Evolutionary conservation across 2,797 vertebrate genomes (phyloP).

Genomic region (Eupleurogrammus muticus): DNA sequence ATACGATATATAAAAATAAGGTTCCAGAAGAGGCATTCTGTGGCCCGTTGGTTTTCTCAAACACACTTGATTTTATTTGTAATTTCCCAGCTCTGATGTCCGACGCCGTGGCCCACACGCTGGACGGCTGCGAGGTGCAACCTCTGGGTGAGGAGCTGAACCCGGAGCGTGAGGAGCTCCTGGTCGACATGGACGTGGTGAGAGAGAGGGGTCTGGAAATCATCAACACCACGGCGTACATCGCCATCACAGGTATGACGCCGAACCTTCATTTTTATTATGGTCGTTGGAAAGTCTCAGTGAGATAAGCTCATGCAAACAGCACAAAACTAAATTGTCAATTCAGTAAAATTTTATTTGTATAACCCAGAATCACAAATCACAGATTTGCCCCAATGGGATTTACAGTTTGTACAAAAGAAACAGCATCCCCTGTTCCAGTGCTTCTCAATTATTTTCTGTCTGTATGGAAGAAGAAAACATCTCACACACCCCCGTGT

Average conservation of each 20-base stretch:
- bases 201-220: conserved; percentile 94
- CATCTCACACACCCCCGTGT: too few relatives aligned
- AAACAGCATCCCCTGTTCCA: too few relatives aligned
- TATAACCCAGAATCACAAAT: too few relatives aligned
- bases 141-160: conserved; percentile 95
- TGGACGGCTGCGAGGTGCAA: conserved; percentile 97
- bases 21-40: neutral
- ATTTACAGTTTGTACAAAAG: too few relatives aligned
- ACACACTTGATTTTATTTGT: conserved; percentile 1
- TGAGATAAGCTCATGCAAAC: neutral
- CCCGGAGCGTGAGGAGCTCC: conserved; percentile 91
- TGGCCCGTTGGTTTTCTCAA: conserved; percentile 4
- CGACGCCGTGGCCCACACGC: conserved; percentile 96
- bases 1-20: neutral
- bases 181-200: conserved; percentile 90
- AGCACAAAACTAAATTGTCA: neutral
- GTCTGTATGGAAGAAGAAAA: too few relatives aligned
- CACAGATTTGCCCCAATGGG: too few relatives aligned
- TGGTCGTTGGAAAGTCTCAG: neutral
- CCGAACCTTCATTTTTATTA: neutral
- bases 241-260: conserved; percentile 91
- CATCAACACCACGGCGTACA: conserved; percentile 95
- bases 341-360: too few relatives aligned
- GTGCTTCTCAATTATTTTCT: too few relatives aligned
- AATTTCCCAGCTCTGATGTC: conserved; percentile 92